These are phyloP conservation scores for Priocnemis perturbator DNA, from an alignment of 2,888 invertebrate genomes.

Conservation along the genomic window DNA sequence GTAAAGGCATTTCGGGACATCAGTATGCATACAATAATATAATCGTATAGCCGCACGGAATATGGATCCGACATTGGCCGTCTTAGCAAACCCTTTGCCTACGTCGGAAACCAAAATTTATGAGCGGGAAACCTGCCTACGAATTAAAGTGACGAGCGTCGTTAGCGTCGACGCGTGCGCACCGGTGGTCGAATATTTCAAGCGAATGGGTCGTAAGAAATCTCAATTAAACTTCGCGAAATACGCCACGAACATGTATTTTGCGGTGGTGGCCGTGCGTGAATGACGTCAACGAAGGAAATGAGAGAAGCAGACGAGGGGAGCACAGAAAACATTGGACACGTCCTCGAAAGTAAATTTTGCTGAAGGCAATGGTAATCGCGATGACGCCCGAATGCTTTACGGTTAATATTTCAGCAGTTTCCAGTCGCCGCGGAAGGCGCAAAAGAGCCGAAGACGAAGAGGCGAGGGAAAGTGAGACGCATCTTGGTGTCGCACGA, in stretches of 20 bases:
- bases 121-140: too few relatives aligned
- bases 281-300: conserved; percentile 32
- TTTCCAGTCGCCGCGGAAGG: background rate
- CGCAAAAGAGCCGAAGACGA: too few relatives aligned
- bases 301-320: conserved; percentile 6
- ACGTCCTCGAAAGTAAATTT: background rate
- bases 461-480: too few relatives aligned
- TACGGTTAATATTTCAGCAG: conserved; percentile 11
- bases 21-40: too few relatives aligned
- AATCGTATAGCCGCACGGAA: too few relatives aligned
- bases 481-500: too few relatives aligned
- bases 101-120: too few relatives aligned
- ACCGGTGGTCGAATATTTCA: conserved; percentile 34
- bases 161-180: too few relatives aligned
- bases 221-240: conserved; percentile 52
- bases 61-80: too few relatives aligned
- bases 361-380: background rate
- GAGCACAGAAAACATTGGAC: background rate
- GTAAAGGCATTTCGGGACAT: too few relatives aligned
- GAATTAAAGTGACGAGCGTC: too few relatives aligned
- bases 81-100: too few relatives aligned
- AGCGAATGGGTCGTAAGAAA: conserved; percentile 54
- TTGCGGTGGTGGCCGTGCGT: conserved; percentile 37
- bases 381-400: background rate
- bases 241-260: conserved; percentile 42